Conservation (phyloP, 2,888 invertebrate species). For the Quadriops clusia region DNA sequence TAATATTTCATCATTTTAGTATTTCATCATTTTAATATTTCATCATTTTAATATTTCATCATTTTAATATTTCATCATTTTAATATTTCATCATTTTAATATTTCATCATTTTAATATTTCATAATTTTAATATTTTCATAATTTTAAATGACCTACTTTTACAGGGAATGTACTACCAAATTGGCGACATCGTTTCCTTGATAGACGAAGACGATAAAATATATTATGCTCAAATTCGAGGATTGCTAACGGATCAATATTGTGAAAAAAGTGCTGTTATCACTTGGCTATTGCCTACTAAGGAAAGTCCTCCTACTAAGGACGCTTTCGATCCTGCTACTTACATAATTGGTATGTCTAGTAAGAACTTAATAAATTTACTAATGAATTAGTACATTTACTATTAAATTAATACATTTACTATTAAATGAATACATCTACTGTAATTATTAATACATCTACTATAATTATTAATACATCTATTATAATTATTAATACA, state of each 20-base stretch:
- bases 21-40: no score
- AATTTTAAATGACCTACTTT: constrained; percentile 14
- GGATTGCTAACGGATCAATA: constrained; percentile 86
- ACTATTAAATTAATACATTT: no score
- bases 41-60: no score
- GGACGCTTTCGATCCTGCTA: constrained; percentile 73
- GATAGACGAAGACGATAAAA: constrained; percentile 59
- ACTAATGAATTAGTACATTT: no score
- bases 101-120: not conserved
- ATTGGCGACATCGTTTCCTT: constrained; percentile 85
- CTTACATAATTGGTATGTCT: constrained; percentile 82
- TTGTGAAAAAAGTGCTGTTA: constrained; percentile 83
- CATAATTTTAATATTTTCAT: constrained; percentile 1
- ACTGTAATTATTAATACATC: no score
- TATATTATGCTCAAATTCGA: constrained; percentile 81
- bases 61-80: not conserved
- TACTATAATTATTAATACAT: no score
- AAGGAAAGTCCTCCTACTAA: constrained; percentile 65
- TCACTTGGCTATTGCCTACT: constrained; percentile 87
- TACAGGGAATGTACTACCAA: constrained; percentile 68
- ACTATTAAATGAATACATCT: not conserved
- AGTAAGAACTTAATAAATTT: no score
- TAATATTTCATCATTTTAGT: not conserved
- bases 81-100: not conserved
- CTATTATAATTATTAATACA: no score